These are phyloP conservation scores for Poecilia gillii DNA, from an alignment of 2,797 vertebrate genomes.

Conservation along the genomic window DNA sequence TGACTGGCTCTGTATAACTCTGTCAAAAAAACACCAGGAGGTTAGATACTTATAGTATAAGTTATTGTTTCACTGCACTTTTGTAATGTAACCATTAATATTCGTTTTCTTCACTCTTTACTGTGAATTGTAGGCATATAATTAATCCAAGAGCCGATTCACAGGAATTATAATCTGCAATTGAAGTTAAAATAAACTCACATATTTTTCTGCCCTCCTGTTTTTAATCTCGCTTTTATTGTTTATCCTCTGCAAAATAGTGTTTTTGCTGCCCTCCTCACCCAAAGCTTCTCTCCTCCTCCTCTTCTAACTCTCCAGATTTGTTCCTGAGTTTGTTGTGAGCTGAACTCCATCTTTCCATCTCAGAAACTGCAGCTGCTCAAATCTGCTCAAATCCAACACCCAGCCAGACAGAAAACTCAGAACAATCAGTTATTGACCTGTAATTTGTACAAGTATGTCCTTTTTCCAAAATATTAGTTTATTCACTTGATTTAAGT, in stretches of 20 bases:
- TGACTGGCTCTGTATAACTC: background rate
- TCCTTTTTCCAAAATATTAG: background rate
- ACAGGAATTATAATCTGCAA: background rate
- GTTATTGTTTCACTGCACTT: background rate
- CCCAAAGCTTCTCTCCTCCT: slow-evolving; percentile 39
- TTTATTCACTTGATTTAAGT: background rate
- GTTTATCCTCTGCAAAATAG: slow-evolving; percentile 42
- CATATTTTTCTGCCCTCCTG: slow-evolving; percentile 23
- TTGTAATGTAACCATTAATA: background rate
- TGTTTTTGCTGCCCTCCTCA: slow-evolving; percentile 32
- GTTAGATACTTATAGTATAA: background rate
- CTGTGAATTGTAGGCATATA: background rate
- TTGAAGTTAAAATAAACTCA: background rate
- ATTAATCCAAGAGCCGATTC: background rate
- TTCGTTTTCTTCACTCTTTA: background rate
- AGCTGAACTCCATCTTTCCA: background rate
- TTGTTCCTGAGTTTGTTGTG: slow-evolving; percentile 60
- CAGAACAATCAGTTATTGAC: no score
- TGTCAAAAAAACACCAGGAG: background rate
- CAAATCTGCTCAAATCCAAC: slow-evolving; percentile 45
- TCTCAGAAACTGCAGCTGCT: slow-evolving; percentile 57
- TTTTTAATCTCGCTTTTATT: slow-evolving; percentile 16
- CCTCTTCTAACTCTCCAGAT: slow-evolving; percentile 52
- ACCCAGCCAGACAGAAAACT: no score
- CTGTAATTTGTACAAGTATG: background rate